phyloP scores from a whole-genome alignment of 2,113 vertebrate species.

The Isurus oxyrinchus region DNA sequence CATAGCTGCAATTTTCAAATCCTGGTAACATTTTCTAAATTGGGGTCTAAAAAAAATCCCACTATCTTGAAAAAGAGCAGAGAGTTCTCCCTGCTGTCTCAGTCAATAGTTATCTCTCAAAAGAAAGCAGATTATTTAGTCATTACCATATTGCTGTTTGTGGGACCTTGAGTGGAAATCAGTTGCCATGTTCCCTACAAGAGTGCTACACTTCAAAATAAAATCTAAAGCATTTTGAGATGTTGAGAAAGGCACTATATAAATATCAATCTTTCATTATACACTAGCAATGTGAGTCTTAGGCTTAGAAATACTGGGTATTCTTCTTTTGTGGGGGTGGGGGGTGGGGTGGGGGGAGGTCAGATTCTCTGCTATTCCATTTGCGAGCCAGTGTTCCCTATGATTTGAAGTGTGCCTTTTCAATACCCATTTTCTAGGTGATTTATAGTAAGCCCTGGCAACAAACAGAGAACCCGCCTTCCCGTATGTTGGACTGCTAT shows the following conservation, averaged over 20 bases:
- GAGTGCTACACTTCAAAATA: background rate
- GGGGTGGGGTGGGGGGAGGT: too few relatives aligned
- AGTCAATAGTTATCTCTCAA: background rate
- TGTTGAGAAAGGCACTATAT: background rate
- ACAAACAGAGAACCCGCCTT: too few relatives aligned
- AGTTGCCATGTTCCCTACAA: background rate
- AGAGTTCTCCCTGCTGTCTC: background rate
- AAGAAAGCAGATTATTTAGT: background rate
- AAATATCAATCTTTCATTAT: background rate
- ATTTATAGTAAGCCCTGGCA: too few relatives aligned
- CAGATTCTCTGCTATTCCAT: too few relatives aligned
- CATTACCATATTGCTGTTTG: background rate
- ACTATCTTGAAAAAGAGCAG: background rate
- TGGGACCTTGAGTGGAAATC: background rate
- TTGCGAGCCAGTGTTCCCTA: too few relatives aligned
- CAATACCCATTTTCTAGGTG: too few relatives aligned
- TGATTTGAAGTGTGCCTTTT: too few relatives aligned
- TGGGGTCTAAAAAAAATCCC: too few relatives aligned
- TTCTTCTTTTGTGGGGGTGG: too few relatives aligned
- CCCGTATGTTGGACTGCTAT: too few relatives aligned
- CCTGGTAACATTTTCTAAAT: too few relatives aligned
- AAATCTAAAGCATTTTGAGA: background rate
- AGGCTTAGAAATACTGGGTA: background rate
- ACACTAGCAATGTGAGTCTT: background rate
- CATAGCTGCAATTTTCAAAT: too few relatives aligned